phyloP scores from a whole-genome alignment of 2,888 invertebrate genomes.

The Eurytoma californica region DNA sequence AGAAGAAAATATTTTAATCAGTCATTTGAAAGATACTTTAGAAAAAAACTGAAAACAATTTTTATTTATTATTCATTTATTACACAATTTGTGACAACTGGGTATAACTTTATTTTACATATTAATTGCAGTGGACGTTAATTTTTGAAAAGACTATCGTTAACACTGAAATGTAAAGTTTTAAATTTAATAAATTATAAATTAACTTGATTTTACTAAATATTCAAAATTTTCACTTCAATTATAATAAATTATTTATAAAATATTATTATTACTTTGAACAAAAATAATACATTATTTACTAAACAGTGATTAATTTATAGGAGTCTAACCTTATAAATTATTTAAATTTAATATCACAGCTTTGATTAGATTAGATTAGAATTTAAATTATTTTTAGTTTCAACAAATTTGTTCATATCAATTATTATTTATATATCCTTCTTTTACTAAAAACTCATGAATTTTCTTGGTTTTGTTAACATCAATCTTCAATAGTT shows the following conservation, averaged over 20 bases:
- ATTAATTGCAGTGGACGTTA: too few relatives aligned
- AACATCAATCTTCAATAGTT: constrained; percentile 93
- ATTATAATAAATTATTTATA: not conserved
- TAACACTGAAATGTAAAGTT: not conserved
- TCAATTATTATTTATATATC: constrained; percentile 79
- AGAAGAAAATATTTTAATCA: constrained; percentile 63
- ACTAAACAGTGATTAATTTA: not conserved
- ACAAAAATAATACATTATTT: not conserved
- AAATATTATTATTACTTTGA: not conserved
- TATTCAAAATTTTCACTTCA: not conserved
- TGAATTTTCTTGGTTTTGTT: constrained; percentile 93
- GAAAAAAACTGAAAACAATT: too few relatives aligned
- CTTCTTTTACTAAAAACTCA: constrained; percentile 84
- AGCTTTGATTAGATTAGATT: constrained; percentile 1
- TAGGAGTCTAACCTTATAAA: constrained; percentile 7
- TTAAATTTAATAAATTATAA: constrained; percentile 8
- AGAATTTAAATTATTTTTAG: not conserved
- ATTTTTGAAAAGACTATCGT: too few relatives aligned
- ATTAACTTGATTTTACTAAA: constrained; percentile 7
- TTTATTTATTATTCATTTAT: too few relatives aligned
- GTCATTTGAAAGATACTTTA: too few relatives aligned
- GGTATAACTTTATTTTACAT: too few relatives aligned
- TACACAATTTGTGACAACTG: too few relatives aligned
- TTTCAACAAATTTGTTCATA: not conserved
- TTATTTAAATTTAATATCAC: constrained; percentile 18